A percentile compares a stretch with the other conserved stretches of the same genome.
phyloP scores from a whole-genome alignment of 2,113 vertebrate genomes.

The Dolichotis patagonum region DNA sequence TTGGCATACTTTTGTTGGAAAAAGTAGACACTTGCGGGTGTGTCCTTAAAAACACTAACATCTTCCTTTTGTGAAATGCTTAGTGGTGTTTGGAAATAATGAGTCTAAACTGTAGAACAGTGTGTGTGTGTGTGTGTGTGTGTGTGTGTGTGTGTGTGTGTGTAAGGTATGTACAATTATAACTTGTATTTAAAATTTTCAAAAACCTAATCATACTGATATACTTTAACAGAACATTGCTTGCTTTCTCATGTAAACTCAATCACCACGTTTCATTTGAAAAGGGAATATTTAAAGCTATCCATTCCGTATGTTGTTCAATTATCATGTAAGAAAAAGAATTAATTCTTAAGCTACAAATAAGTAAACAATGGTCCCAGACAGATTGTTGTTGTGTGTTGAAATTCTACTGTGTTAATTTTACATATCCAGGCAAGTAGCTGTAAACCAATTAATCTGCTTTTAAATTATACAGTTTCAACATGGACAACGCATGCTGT shows the following conservation, averaged over 20 bases:
- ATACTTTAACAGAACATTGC: background rate
- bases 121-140: background rate
- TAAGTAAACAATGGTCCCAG: background rate
- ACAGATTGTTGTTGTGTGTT: background rate
- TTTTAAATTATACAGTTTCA: background rate
- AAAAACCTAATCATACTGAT: background rate
- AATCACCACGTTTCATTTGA: background rate
- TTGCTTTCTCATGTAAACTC: background rate
- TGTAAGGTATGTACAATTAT: background rate
- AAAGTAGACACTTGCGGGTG: background rate
- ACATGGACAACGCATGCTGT: background rate
- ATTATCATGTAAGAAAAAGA: background rate
- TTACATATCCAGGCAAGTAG: background rate
- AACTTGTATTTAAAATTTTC: background rate
- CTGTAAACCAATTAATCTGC: background rate
- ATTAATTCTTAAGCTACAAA: background rate
- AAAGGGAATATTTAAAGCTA: background rate
- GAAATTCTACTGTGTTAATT: background rate
- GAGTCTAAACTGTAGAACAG: background rate
- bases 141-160: background rate
- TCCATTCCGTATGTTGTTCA: background rate
- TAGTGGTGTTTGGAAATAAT: slow-evolving; percentile 35
- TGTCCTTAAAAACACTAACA: background rate
- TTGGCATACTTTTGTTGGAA: slow-evolving; percentile 43
- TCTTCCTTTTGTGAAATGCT: background rate